Percentiles rank a stretch among this genome's conserved stretches.
phyloP scores from a whole-genome alignment of 2,797 vertebrate genomes.

The Chelidonichthys spinosus region DNA sequence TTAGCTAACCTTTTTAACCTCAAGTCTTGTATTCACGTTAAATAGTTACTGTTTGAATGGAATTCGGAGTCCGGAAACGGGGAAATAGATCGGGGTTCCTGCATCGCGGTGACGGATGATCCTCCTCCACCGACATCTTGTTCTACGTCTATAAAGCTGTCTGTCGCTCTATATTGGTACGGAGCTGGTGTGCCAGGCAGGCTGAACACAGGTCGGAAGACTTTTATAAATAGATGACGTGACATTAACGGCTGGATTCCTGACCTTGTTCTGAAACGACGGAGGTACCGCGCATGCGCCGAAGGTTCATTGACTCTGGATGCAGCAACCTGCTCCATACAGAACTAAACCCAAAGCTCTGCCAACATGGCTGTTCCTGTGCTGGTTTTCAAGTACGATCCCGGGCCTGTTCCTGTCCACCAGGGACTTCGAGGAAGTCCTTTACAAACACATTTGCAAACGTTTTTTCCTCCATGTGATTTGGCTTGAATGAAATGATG shows the following conservation, averaged over 20 bases:
- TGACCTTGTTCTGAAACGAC: conserved; percentile 65
- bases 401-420: background rate
- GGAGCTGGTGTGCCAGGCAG: background rate
- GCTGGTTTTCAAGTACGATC: background rate
- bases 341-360: conserved; percentile 9
- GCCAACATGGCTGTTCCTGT: background rate
- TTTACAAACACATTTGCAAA: background rate
- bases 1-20: background rate
- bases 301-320: conserved; percentile 51
- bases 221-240: conserved; percentile 76
- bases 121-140: background rate
- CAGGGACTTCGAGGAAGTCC: background rate
- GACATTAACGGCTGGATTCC: conserved; percentile 73
- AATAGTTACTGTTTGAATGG: background rate
- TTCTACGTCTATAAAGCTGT: background rate
- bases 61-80: background rate
- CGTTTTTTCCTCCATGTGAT: background rate
- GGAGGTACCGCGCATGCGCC: conserved; percentile 52
- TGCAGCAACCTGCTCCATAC: conserved; percentile 23
- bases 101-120: background rate
- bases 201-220: conserved; percentile 8
- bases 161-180: conserved; percentile 3
- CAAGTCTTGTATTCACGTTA: background rate
- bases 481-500: background rate
- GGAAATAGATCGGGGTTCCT: background rate